Base-by-base conservation (phyloP, 2,797 vertebrate species). In the Mormyrops attenuatus region DNA sequence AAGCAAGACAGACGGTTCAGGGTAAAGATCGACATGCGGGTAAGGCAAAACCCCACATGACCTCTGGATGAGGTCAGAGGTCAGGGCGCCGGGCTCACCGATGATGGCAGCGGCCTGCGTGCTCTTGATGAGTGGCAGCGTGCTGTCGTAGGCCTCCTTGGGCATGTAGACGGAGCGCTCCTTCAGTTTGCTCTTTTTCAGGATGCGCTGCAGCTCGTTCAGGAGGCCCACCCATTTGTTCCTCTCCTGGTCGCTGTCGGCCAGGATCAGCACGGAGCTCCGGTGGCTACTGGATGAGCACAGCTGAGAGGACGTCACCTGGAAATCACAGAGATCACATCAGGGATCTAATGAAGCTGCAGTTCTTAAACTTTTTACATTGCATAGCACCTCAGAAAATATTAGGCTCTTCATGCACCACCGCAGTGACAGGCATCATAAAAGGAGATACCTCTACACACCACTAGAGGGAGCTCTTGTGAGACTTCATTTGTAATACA, bases 151-250 rank as follows among this genome's bases (percentile, higher is more conserved):
- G 4, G 98, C 99, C 94, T 99, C 99, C 95, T 99, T 99, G 93
- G 98, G 98, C 85, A 97, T 94, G 90, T 99, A 99, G 91, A 99
- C 98, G 0, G 97, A 97, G 26, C 98, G 97, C 91, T 99, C 99
- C 95, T 99, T 98, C 88, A 99, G 97, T 91, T 99, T 99, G 95
- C 98, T 99, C 94, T 99, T 99, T 97, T 97, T 99, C 92, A 99
- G 94, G 92, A 99, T 97, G 92, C 97, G 97, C 89, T 99, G 98
- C 88, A 99, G 95, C 93, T 99, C 99, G 38, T 96, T 98, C 90
- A 99, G 95, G 89, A 99, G 95, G 0, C 98, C 97, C 88, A 99
- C 98, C 99, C 98, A 99, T 91, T 98, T 99, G 94, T 95, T 98
- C 93, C 96, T 97, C 93, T 99, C 99, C 93, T 97, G 98, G 93